Evolutionary conservation across 2,888 invertebrate species (phyloP).

Genomic region (Agonopterix subpropinquella): DNA sequence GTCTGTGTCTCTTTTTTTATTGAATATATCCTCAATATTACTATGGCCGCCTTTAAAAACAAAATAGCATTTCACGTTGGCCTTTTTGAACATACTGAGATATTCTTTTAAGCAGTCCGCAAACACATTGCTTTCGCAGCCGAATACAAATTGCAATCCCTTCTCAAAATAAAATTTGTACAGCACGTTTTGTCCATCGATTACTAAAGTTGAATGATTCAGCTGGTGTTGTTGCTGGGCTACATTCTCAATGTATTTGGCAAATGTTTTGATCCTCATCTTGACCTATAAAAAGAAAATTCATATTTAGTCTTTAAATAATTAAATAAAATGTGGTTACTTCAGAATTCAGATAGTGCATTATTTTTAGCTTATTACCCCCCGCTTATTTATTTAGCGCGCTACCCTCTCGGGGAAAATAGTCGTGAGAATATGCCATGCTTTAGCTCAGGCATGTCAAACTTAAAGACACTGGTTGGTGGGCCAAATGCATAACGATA

Average conservation of each 20-base stretch:
- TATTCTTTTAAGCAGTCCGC: constrained; percentile 20
- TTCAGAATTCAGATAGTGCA: too few species aligned
- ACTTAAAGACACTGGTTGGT: too few species aligned
- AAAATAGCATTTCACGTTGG: constrained; percentile 31
- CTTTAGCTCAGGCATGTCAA: too few species aligned
- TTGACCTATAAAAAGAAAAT: constrained; percentile 1
- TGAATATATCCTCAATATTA: constrained; percentile 13
- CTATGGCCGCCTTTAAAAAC: constrained; percentile 34
- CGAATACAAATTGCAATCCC: constrained; percentile 17
- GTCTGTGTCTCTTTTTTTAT: not conserved
- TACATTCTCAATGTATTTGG: not conserved
- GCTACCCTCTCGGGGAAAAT: too few species aligned
- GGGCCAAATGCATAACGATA: too few species aligned
- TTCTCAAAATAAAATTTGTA: constrained; percentile 20
- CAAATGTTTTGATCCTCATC: constrained; percentile 13
- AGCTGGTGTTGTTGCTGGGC: constrained; percentile 10
- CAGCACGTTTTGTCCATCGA: constrained; percentile 35
- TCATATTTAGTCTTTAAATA: too few species aligned
- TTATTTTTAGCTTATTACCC: too few species aligned
- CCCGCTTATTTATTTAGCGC: too few species aligned
- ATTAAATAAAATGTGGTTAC: too few species aligned
- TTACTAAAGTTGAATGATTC: constrained; percentile 26
- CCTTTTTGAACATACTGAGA: constrained; percentile 25
- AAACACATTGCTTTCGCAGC: constrained; percentile 30
- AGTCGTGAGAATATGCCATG: too few species aligned